Base-by-base conservation (phyloP, 2,113 vertebrate genomes). In the Formicarius rufipectus region DNA sequence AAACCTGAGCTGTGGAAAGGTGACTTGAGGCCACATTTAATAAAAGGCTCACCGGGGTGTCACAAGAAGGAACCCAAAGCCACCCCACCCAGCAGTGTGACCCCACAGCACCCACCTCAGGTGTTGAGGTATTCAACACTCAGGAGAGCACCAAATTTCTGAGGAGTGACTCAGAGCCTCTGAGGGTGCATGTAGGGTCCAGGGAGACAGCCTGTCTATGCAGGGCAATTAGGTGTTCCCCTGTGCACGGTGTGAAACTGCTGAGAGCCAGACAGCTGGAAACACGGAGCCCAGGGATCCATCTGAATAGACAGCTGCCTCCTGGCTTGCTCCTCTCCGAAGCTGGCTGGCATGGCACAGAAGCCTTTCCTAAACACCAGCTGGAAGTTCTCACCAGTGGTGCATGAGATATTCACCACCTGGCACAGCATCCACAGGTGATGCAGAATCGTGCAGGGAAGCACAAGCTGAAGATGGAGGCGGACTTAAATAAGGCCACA, bases 151-250 rank as follows among this genome's bases (percentile, higher is more conserved):
- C 12, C 30, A 60, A 55, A 84, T 72, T 92, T 86, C 52, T 92
- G 47, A 91, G 63, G 72, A 68, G 52, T 92, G 76, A 78, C 60
- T 95, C 86, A 89, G 86, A 84, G 90, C 63, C 39, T 6, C 2
- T 45, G 63, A 55, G n/a, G 1, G 2, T 30, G 58, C 14, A 1
- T 6, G 28, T 10, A 66, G 1, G 14, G 83, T 52, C 68, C 44
- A 45, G 47, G 75, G 75, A 93, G 83, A 86, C n/a, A 66, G n/a
- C 9, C 64, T 74, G 83, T 56, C 80, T 90, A 47, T 40, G 60
- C 35, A 74, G 76, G 39, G 35, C 55, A 95, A 28, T 81, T 23
- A 88, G 72, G 55, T 81, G 79, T 71, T 92, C 64, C 75, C 19
- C 1, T 0, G 0, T n/a, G 20, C 62, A 4, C 1, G 60, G 67